phyloP scores from a whole-genome alignment of 2,797 vertebrate genomes.

The Carduelis carduelis region DNA sequence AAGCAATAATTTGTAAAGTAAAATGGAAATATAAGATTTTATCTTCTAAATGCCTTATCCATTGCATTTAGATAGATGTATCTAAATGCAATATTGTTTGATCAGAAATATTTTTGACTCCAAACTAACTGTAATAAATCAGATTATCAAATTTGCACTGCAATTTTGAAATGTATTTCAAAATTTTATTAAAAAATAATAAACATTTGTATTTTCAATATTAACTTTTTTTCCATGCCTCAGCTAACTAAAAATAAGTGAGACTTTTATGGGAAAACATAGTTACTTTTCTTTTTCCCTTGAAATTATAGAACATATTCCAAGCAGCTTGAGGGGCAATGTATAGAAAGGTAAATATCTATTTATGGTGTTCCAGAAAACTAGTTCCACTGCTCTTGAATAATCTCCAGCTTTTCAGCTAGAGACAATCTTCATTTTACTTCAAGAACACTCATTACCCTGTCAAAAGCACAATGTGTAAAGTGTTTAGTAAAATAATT shows the following conservation, averaged over 20 bases:
- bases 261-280: background rate
- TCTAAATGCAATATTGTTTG: background rate
- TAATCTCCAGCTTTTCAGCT: background rate
- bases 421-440: background rate
- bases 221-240: background rate
- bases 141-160: background rate
- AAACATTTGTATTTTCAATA: background rate
- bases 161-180: background rate
- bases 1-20: background rate
- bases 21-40: background rate
- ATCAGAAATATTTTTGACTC: background rate
- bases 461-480: background rate
- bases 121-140: background rate
- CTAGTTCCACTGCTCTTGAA: background rate
- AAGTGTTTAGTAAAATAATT: background rate
- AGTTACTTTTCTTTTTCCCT: background rate
- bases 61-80: background rate
- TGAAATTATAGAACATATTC: background rate
- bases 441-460: background rate
- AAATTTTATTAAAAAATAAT: background rate
- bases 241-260: background rate
- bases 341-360: background rate
- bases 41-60: background rate
- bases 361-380: background rate
- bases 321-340: background rate